Conservation (phyloP, 2,888 invertebrate species). For the Hymenopus coronatus region DNA sequence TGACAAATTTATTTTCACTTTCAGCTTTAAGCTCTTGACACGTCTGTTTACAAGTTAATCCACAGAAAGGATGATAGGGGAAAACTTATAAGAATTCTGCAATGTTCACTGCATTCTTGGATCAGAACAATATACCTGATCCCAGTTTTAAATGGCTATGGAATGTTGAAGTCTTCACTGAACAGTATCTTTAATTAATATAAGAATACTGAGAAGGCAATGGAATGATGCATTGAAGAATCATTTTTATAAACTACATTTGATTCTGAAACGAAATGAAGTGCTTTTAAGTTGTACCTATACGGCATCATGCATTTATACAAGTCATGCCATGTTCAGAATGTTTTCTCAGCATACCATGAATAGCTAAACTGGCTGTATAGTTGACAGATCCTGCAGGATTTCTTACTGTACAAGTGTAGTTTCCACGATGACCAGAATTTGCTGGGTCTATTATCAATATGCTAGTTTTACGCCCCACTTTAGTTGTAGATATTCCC, state of each 20-base stretch:
- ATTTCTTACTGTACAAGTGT: conserved; percentile 45
- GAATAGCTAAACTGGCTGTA: conserved; percentile 37
- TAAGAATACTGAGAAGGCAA: neutral
- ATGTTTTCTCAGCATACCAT: conserved; percentile 12
- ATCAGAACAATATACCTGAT: neutral
- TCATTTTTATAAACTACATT: neutral
- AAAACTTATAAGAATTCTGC: too few species aligned
- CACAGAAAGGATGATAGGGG: neutral
- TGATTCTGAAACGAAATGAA: neutral
- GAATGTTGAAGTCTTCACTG: neutral
- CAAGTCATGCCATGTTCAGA: neutral
- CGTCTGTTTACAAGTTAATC: neutral
- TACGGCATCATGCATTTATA: neutral
- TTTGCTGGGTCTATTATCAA: conserved; percentile 47
- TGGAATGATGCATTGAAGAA: neutral
- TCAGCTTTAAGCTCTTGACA: neutral
- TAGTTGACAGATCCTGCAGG: conserved; percentile 41
- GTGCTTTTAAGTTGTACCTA: neutral
- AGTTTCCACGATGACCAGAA: conserved; percentile 43
- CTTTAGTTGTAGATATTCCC: conserved; percentile 46
- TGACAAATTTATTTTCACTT: neutral
- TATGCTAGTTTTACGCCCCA: conserved; percentile 50
- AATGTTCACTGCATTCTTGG: neutral
- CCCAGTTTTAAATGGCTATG: neutral
- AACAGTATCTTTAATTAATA: neutral